phyloP scores from a whole-genome alignment of 2,797 vertebrate genomes.

The Oceanodroma leucorhoa region DNA sequence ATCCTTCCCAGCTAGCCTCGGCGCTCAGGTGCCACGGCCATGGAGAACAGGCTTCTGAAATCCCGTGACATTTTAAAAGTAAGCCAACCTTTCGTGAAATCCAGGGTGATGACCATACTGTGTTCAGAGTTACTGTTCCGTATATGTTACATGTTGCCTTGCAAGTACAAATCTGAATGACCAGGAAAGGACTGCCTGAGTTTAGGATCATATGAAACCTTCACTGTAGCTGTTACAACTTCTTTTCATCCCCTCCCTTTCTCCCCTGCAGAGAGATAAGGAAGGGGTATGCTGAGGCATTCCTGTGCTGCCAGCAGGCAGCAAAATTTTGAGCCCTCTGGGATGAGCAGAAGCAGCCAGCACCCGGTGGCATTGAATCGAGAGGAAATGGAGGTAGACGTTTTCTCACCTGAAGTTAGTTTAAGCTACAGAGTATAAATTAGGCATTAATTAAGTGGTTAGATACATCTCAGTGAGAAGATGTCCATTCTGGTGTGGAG shows the following conservation, averaged over 20 bases:
- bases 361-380: neutral
- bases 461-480: neutral
- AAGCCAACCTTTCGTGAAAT: neutral
- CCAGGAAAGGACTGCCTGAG: neutral
- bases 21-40: neutral
- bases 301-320: neutral
- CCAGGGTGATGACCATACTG: accelerated
- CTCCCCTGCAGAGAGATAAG: neutral
- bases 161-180: neutral
- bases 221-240: accelerated
- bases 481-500: neutral
- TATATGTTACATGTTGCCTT: neutral
- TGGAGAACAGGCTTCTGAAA: neutral
- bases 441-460: neutral
- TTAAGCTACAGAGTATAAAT: neutral
- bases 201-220: neutral
- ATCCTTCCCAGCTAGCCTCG: neutral
- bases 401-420: neutral
- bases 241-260: neutral
- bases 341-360: neutral
- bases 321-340: neutral
- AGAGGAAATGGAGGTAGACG: neutral
- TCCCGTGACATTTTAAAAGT: neutral
- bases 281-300: neutral
- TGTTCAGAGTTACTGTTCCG: neutral